Base-by-base conservation (phyloP, 2,888 invertebrate genomes). In the Crematogaster levior region DNA sequence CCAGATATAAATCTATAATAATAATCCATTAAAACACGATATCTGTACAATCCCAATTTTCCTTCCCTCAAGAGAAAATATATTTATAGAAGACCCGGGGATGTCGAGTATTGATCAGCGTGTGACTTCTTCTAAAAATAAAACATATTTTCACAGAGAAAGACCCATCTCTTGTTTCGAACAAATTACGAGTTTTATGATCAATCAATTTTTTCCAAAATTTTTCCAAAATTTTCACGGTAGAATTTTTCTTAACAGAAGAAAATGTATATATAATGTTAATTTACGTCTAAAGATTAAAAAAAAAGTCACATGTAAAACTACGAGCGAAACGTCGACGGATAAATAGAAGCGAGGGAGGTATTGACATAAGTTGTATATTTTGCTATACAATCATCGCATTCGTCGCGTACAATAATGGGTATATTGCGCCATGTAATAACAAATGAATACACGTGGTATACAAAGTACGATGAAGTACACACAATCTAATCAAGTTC, bases 381-480 rank as follows among this genome's bases (percentile, higher is more conserved):
- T 82, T 51, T 84, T 77, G 46, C 46, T 77, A 77, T 84, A 81
- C 66, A 68, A 10, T 60, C 68, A 68, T 48, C 46, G 46, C 60
- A 74, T 81, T 81, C 48, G 81, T 40, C 48, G 53, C 46, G 56
- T 61, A 73, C 66, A 81, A 72, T 72, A 80, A 48, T 40, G 63
- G 21, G 24, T 77, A 65, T 77, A 53, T 70, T 80, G 48, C 70
- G 70, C 56, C 56, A 72, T 21, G 61, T 53, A 65, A 80, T 72
- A 63, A 80, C 56, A 72, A 80, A 83, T 80, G 60, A 80, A 72
- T 83, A 83, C 43, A 80, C 65, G 24, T 72, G 53, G 21, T 80
- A 68, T 77, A 77, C 40, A 82, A 77, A 77, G 74, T 56, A 77
- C 53, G n/a, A 75, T 75, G 40, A 53, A 65, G 61, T 75, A 75